A percentile compares a stretch with the other conserved stretches of the same genome.
Evolutionary conservation across 1,140 invertebrate species (phyloP).

Genomic region (Drosophila tsacasi): DNA sequence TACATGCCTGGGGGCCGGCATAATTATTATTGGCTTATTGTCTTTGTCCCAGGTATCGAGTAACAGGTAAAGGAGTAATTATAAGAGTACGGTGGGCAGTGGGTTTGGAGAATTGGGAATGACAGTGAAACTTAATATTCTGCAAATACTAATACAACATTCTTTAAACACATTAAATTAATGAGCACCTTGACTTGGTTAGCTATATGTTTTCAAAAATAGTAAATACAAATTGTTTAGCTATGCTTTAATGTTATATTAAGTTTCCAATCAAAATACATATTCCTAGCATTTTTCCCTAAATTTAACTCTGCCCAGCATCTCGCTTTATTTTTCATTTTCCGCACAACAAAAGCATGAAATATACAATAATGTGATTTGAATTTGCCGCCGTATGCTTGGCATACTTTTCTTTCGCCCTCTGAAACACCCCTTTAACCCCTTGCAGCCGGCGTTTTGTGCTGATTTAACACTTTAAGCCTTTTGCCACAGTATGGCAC

Average conservation of each 20-base stretch:
- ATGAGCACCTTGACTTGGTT: not conserved
- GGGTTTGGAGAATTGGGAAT: not conserved
- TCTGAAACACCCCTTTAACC: constrained; percentile 10
- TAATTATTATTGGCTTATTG: constrained; percentile 63
- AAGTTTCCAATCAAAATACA: not conserved
- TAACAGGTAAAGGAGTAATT: constrained; percentile 21
- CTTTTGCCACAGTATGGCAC: constrained; percentile 49
- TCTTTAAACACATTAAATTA: not conserved
- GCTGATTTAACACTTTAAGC: constrained; percentile 78
- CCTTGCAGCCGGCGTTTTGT: constrained; percentile 46
- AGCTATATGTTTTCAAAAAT: not conserved
- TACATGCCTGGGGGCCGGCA: constrained; percentile 9
- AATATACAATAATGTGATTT: constrained; percentile 45
- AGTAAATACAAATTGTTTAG: no score
- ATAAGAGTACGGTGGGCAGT: not conserved
- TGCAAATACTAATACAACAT: not conserved
- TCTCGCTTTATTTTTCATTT: not conserved
- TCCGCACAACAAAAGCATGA: constrained; percentile 1
- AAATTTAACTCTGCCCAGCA: not conserved
- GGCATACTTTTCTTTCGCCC: constrained; percentile 20
- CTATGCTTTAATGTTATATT: not conserved
- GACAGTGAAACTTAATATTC: not conserved
- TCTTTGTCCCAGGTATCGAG: constrained; percentile 5
- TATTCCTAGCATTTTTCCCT: not conserved
- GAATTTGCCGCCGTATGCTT: constrained; percentile 46